Percentiles rank a stretch among this genome's conserved stretches.
Evolutionary conservation across 2,888 invertebrate genomes (phyloP).

Genomic region (Rhagium mordax): DNA sequence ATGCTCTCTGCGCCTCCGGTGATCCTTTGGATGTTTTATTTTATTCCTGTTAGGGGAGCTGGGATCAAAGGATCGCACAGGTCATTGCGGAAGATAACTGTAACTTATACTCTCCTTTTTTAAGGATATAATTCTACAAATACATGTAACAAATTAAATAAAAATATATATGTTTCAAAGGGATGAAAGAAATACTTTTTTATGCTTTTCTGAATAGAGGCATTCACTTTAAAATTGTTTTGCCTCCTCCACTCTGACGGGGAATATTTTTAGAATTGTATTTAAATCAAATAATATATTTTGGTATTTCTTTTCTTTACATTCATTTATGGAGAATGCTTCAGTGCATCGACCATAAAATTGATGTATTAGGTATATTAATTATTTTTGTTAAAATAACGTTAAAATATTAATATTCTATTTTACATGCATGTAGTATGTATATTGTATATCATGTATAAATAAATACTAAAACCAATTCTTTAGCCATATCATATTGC

Average conservation of each 20-base stretch:
- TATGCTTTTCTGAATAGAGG: not conserved
- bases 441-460: no score
- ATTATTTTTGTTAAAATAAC: no score
- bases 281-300: not conserved
- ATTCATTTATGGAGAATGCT: not conserved
- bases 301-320: not conserved
- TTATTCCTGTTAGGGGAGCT: constrained; percentile 58
- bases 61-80: constrained; percentile 54
- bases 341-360: not conserved
- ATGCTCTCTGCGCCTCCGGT: constrained; percentile 58
- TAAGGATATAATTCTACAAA: not conserved
- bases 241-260: not conserved
- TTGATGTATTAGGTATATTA: no score
- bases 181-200: not conserved
- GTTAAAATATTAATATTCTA: no score
- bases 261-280: not conserved
- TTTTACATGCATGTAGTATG: no score
- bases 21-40: constrained; percentile 56
- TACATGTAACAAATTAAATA: constrained; percentile 23
- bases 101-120: constrained; percentile 17
- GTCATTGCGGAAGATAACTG: constrained; percentile 40
- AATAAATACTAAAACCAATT: no score
- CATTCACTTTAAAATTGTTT: not conserved
- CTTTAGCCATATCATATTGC: no score
- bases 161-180: not conserved